Evolutionary conservation across 2,888 invertebrate species (phyloP), one percentile per base, ranked within the genome.

Genomic region (Epirrita christyi): DNA sequence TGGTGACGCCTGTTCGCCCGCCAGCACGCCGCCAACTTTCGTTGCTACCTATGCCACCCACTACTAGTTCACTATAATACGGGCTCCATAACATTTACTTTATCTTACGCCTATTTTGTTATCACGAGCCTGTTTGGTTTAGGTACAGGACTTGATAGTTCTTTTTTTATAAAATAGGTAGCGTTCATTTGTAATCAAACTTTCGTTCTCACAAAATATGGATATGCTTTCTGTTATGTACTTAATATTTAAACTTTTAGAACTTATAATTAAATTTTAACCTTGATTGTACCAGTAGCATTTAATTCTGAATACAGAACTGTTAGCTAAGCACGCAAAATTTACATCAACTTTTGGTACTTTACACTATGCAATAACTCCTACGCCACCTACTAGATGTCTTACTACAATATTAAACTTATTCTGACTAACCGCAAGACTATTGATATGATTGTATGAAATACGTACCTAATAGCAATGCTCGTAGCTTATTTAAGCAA

Each of bases 1-100:
- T 88, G 88, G 88, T 85, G 88, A 85, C 89, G 87, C 83, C 85
- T 78, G 80, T 78, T 81, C 81, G 79, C 81, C 85, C 85, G 88
- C 85, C 85, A 81, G 82, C 81, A 73, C 80, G 81, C 81, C 80
- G 82, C 78, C 82, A 75, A 72, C 75, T 73, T 71, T 72, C 70
- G 73, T 72, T 71, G 72, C 67, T 61, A 61, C 57, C 59, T 57
- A 61, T 60, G 44, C 64, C 59, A 67, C 54, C 61, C 63, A 63
- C 61, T 55, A 58, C 40, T n/a, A 34, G 7, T 4, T 6, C n/a
- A 32, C 7, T 10, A 7, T 2, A 46, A 27, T 54, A 54, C 50
- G 42, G 45, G 46, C 57, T 46, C 44, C 43, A 52, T 49, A 53
- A 48, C 55, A 54, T 63, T 53, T 46, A 48, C 48, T 46, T 57